These are phyloP conservation scores for Dendrocincla fuliginosa DNA, from an alignment of 2,797 vertebrate genomes.

Conservation along the genomic window DNA sequence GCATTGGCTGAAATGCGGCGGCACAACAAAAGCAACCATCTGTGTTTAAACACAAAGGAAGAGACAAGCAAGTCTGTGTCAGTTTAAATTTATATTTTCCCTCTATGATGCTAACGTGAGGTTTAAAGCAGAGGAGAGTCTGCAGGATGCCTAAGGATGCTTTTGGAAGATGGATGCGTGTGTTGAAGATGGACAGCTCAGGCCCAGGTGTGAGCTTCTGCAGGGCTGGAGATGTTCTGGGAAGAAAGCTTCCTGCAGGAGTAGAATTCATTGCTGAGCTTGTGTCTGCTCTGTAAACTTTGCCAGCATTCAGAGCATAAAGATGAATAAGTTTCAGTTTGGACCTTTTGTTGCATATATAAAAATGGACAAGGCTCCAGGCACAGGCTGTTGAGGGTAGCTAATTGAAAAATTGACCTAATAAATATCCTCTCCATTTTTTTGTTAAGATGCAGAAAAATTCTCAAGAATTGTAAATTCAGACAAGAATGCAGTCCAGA, in stretches of 20 bases:
- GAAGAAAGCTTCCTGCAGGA: background rate
- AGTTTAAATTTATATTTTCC: slow-evolving; percentile 47
- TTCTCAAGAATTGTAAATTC: background rate
- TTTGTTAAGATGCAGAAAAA: background rate
- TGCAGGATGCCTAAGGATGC: background rate
- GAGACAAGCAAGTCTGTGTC: slow-evolving; percentile 32
- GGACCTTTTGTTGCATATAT: background rate
- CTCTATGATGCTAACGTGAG: background rate
- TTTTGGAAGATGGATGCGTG: background rate
- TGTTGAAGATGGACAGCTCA: background rate
- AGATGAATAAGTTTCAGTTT: background rate
- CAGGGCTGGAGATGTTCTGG: background rate
- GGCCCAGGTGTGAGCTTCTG: background rate
- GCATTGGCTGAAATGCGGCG: background rate
- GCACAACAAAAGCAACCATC: slow-evolving; percentile 62
- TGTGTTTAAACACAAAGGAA: slow-evolving; percentile 51
- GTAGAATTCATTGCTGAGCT: background rate
- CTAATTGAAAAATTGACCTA: background rate
- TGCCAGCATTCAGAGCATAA: background rate
- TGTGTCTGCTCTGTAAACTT: background rate
- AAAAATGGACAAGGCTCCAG: background rate
- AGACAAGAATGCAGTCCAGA: background rate
- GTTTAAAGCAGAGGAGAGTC: slow-evolving; percentile 12
- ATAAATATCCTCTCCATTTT: background rate
- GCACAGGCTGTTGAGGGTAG: background rate